phyloP scores from a whole-genome alignment of 2,888 invertebrate genomes.

The Orthosia gracilis region DNA sequence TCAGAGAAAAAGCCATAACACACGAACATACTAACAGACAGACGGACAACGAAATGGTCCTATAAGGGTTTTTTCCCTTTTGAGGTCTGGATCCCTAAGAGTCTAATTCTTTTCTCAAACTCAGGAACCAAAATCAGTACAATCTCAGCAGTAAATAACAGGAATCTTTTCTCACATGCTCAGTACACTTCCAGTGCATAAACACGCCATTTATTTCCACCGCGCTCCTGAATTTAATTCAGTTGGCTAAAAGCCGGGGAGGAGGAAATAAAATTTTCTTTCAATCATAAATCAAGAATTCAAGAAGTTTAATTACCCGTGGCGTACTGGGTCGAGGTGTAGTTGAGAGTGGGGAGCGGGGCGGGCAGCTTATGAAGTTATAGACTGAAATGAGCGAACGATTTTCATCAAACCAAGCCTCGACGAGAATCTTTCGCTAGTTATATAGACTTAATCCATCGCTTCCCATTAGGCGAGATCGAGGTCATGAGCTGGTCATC shows the following conservation, averaged over 20 bases:
- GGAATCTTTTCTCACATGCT: constrained; percentile 45
- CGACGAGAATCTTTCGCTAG: too few species aligned
- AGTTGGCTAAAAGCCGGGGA: constrained; percentile 51
- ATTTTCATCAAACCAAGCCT: too few species aligned
- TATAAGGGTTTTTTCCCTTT: too few species aligned
- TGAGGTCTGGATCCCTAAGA: too few species aligned
- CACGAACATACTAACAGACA: too few species aligned
- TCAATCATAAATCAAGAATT: constrained; percentile 64
- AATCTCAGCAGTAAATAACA: constrained; percentile 36
- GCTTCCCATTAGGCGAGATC: too few species aligned
- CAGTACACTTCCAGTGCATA: constrained; percentile 53
- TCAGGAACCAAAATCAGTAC: constrained; percentile 17
- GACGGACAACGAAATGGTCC: too few species aligned
- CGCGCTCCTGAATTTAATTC: constrained; percentile 64
- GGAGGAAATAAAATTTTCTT: constrained; percentile 69
- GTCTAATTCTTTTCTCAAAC: too few species aligned
- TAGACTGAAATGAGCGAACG: too few species aligned
- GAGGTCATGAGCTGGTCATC: too few species aligned
- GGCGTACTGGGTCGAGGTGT: constrained; percentile 26
- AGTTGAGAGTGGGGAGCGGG: constrained; percentile 27
- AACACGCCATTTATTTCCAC: constrained; percentile 56
- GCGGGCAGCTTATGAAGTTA: not conserved
- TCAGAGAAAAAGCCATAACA: too few species aligned
- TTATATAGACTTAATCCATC: too few species aligned
- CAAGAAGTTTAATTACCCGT: constrained; percentile 69